phyloP scores from a whole-genome alignment of 2,113 vertebrate genomes.

The Carassius gibelio region DNA sequence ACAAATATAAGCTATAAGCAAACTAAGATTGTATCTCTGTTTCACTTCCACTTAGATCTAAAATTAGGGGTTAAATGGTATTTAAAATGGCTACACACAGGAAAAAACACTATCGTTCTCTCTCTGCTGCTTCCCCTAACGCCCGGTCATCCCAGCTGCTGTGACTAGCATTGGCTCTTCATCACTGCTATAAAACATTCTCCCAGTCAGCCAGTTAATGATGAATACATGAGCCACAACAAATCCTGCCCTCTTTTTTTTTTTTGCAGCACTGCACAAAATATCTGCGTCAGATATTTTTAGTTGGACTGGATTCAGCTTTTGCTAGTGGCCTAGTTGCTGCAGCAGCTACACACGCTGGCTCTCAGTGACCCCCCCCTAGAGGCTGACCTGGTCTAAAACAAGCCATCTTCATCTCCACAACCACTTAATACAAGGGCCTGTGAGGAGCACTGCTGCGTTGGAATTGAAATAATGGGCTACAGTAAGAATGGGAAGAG shows the following conservation, averaged over 20 bases:
- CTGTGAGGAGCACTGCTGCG: slow-evolving; percentile 48
- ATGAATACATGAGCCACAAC: slow-evolving; percentile 78
- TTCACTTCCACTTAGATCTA: not conserved
- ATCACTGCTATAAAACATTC: slow-evolving; percentile 78
- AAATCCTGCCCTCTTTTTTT: slow-evolving; percentile 79
- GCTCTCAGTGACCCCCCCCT: slow-evolving; percentile 60
- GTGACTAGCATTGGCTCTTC: slow-evolving; percentile 77
- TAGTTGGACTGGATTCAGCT: slow-evolving; percentile 67
- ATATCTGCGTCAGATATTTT: slow-evolving; percentile 69
- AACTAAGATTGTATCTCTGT: too few species aligned
- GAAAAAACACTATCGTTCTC: not conserved
- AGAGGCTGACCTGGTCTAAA: slow-evolving; percentile 64
- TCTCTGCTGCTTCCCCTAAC: not conserved
- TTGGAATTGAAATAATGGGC: slow-evolving; percentile 52
- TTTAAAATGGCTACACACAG: not conserved
- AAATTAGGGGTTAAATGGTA: not conserved
- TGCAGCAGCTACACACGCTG: slow-evolving; percentile 56
- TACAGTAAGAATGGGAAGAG: slow-evolving; percentile 52
- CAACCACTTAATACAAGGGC: slow-evolving; percentile 56
- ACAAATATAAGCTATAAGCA: too few species aligned
- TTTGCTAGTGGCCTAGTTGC: slow-evolving; percentile 69
- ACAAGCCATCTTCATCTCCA: slow-evolving; percentile 55
- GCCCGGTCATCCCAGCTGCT: slow-evolving; percentile 63
- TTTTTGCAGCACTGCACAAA: slow-evolving; percentile 76
- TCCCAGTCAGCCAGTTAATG: slow-evolving; percentile 80